Evolutionary conservation across 2,888 invertebrate genomes (phyloP).

Genomic region (Eurois occulta): DNA sequence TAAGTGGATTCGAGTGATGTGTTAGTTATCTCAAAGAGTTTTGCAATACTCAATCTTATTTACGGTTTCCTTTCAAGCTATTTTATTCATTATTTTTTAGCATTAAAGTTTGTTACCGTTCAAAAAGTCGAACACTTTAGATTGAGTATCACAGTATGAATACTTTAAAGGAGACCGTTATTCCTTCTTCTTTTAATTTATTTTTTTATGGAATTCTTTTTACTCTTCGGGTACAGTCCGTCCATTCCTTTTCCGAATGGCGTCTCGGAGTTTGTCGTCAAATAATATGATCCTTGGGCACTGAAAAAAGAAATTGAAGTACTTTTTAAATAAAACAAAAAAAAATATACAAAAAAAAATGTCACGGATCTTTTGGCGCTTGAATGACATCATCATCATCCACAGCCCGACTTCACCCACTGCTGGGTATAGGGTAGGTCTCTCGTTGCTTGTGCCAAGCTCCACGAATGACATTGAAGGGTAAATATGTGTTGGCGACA

Average conservation of each 20-base stretch:
- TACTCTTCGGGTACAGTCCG: slow-evolving; percentile 82
- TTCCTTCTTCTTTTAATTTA: slow-evolving; percentile 8
- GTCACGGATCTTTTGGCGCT: background rate
- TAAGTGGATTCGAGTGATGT: slow-evolving; percentile 33
- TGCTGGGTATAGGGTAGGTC: too few relatives aligned
- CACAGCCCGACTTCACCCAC: too few relatives aligned
- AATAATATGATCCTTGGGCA: slow-evolving; percentile 85
- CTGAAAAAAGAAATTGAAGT: slow-evolving; percentile 75
- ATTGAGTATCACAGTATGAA: slow-evolving; percentile 18
- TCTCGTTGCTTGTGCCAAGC: background rate
- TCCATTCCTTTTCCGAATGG: slow-evolving; percentile 88
- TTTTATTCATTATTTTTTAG: background rate
- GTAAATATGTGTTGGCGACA: background rate
- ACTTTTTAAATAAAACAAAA: background rate
- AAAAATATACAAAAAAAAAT: background rate
- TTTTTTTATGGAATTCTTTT: slow-evolving; percentile 74
- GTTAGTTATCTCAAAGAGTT: background rate
- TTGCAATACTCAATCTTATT: slow-evolving; percentile 23
- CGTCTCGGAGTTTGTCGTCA: slow-evolving; percentile 83
- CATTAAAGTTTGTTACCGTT: background rate
- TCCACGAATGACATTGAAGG: background rate
- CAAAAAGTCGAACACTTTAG: slow-evolving; percentile 9
- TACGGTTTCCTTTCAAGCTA: background rate
- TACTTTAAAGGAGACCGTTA: slow-evolving; percentile 11
- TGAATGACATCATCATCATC: background rate